phyloP scores from a whole-genome alignment of 2,888 invertebrate species.

The Aleiodes testaceus region DNA sequence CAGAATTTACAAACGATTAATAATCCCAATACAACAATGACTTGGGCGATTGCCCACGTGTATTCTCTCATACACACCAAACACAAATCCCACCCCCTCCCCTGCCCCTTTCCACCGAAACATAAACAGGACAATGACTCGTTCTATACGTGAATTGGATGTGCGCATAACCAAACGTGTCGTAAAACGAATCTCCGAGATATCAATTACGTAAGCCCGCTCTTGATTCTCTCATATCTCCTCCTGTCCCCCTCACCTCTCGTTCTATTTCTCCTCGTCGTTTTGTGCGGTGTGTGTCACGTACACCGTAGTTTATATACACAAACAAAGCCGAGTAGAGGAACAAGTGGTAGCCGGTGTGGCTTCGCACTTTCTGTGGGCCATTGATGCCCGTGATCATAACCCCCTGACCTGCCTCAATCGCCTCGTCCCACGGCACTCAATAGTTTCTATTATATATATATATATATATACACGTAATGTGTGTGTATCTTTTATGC shows the following conservation, averaged over 20 bases:
- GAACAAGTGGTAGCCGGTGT: conserved; percentile 11
- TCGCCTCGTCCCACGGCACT: conserved; percentile 39
- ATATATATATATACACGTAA: conserved; percentile 4
- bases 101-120: conserved; percentile 33
- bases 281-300: conserved; percentile 23
- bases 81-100: background rate
- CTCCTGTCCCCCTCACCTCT: conserved; percentile 32
- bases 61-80: conserved; percentile 19
- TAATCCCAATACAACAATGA: conserved; percentile 46
- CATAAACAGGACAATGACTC: conserved; percentile 50
- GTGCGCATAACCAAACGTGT: conserved; percentile 34
- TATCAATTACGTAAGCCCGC: conserved; percentile 50
- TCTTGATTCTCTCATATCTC: conserved; percentile 37
- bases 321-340: background rate
- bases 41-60: conserved; percentile 47
- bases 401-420: conserved; percentile 51
- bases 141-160: conserved; percentile 37
- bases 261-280: conserved; percentile 29
- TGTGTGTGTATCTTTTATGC: background rate
- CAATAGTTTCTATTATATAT: conserved; percentile 17
- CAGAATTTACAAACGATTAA: conserved; percentile 40
- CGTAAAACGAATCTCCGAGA: conserved; percentile 52
- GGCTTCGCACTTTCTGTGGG: conserved; percentile 50
- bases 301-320: too few relatives aligned
- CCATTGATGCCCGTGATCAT: conserved; percentile 49